Evolutionary conservation across 2,797 vertebrate genomes (phyloP), one percentile per base, ranked within the genome.

Genomic region (Paramormyrops hopkinsi): DNA sequence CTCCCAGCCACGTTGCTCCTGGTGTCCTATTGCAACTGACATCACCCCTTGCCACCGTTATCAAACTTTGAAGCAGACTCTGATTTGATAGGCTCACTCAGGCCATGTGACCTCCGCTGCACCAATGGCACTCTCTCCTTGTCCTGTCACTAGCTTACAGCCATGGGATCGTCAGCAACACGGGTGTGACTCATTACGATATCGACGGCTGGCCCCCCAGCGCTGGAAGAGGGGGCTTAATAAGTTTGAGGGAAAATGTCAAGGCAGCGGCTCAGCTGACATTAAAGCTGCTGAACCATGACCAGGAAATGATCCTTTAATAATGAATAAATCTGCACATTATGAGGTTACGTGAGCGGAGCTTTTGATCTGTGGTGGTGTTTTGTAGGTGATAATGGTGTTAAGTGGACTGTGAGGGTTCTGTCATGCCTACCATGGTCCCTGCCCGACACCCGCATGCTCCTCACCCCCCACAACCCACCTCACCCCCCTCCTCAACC

Each of bases 281-380:
- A 79, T 79, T 41, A 41, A 79, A 79, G 37, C 73, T 41, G 37
- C 17, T 44, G 37, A 79, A 79, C 73, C 37, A 44, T 44, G 19
- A 79, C 73, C 73, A 79, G 37, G 73, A 79, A 79, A 79, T 79
- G 73, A 44, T 79, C 37, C 73, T 79, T 79, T 79, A 79, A 79
- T 44, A 79, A 79, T 79, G 73, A 44, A 41, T 79, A 44, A 44
- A 79, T 79, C 73, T 79, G 73, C 73, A 79, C 33, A n/a, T 79
- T 79, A 79, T 41, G 37, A 44, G 14, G 65, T 37, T 73, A 44
- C 0, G 17, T 33, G 17, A 44, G 73, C 73, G 14, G 73, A 79
- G 19, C 65, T 33, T 29, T 73, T 33, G 29, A 73, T 73, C 65
- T 73, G 65, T 17, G 65, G 11, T 33, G 65, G 11, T 73, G 25